Evolutionary conservation across 1,140 invertebrate species (phyloP).

Genomic region (Tyrophagus putrescentiae): DNA sequence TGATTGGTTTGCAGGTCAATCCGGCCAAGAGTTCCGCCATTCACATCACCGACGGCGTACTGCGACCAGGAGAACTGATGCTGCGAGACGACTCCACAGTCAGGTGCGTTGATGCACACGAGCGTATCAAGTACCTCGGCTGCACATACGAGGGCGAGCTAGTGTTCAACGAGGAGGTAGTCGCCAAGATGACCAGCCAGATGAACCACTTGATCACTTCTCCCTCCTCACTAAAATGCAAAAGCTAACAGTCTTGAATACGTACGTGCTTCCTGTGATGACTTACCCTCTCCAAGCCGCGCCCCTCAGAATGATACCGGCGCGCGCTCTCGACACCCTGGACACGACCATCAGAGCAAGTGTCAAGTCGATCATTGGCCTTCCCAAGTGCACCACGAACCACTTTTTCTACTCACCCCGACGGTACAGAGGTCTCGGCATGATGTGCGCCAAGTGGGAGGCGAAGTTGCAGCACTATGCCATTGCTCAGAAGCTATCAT

Average conservation of each 20-base stretch:
- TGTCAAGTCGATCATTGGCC: not conserved
- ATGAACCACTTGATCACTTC: not conserved
- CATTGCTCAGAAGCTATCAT: not conserved
- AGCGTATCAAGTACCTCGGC: not conserved
- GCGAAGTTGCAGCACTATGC: not conserved
- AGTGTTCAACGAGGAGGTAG: not conserved
- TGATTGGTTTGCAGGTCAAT: not conserved
- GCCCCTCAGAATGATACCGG: not conserved
- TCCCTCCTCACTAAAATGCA: not conserved
- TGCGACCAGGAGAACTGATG: not conserved
- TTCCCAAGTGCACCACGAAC: not conserved
- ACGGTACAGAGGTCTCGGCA: not conserved
- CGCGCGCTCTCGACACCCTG: not conserved
- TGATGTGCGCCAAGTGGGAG: not conserved
- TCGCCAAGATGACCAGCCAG: not conserved
- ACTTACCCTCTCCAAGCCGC: not conserved
- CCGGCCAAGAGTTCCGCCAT: not conserved
- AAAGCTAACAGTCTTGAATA: not conserved
- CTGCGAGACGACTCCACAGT: not conserved
- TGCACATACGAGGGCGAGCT: not conserved
- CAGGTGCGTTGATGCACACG: not conserved
- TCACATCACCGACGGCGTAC: not conserved
- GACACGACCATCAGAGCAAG: not conserved
- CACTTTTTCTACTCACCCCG: not conserved
- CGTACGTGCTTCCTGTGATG: not conserved